Conservation (phyloP, 2,113 vertebrate genomes). For the Podocnemis expansa region DNA sequence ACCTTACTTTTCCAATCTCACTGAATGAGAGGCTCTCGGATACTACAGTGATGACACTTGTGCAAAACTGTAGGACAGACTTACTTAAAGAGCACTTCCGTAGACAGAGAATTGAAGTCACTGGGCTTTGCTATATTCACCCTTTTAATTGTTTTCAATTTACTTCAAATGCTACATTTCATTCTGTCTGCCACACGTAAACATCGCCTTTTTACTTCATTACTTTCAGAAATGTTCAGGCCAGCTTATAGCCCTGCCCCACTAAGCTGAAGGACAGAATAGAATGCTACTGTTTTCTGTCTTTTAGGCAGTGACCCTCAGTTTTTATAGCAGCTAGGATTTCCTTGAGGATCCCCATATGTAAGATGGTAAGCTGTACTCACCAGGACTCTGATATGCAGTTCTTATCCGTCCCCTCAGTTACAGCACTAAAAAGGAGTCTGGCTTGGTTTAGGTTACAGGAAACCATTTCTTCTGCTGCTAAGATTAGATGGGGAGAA, state of each 20-base stretch:
- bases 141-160: not conserved
- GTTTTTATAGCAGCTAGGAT: conserved; percentile 43
- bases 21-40: not conserved
- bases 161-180: not conserved
- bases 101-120: not conserved
- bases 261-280: conserved; percentile 14
- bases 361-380: not conserved
- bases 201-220: not conserved
- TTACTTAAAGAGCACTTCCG: not conserved
- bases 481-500: conserved; percentile 1
- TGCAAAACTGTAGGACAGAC: not conserved
- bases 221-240: not conserved
- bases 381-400: not conserved
- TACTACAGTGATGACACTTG: not conserved
- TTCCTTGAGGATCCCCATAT: conserved; percentile 59
- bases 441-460: not conserved
- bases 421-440: not conserved
- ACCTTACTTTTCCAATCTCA: not conserved
- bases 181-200: not conserved
- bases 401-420: not conserved
- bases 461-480: conserved; percentile 37
- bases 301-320: not conserved
- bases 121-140: not conserved
- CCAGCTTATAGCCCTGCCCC: not conserved
- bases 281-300: conserved; percentile 21